A percentile compares a stretch with the other conserved stretches of the same genome.
phyloP scores from a whole-genome alignment of 2,797 vertebrate genomes.

The Hippocampus kuda region DNA sequence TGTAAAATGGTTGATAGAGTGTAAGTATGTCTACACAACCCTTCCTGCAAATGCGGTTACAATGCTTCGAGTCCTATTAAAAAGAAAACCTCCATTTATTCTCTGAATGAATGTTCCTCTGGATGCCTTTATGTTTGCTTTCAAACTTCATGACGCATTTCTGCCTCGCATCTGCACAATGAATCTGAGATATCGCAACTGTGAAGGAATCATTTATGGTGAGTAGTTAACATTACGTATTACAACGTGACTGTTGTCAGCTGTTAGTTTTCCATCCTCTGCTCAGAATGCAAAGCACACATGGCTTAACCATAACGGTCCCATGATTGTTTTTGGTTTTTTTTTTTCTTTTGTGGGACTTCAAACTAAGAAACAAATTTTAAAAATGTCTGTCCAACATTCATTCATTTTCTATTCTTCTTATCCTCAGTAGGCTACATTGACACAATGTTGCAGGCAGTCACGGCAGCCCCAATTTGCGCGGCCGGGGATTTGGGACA shows the following conservation, averaged over 20 bases:
- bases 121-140: too few species aligned
- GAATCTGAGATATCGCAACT: not conserved
- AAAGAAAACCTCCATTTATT: not conserved
- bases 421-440: not conserved
- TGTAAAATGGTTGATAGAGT: constrained; percentile 2
- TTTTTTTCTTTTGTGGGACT: too few species aligned
- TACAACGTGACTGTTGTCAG: too few species aligned
- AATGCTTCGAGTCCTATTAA: not conserved
- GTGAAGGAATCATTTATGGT: too few species aligned
- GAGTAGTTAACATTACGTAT: too few species aligned
- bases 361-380: too few species aligned
- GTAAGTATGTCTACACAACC: not conserved
- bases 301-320: too few species aligned
- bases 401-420: not conserved
- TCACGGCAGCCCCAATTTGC: not conserved
- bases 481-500: too few species aligned
- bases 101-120: not conserved
- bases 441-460: not conserved
- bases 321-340: too few species aligned
- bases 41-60: not conserved
- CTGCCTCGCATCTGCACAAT: not conserved
- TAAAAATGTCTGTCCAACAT: not conserved
- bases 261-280: too few species aligned
- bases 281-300: too few species aligned
- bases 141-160: too few species aligned